Evolutionary conservation across 2,113 vertebrate genomes (phyloP), one percentile per base, ranked within the genome.

Genomic region (Astatotilapia flaviijosephi): DNA sequence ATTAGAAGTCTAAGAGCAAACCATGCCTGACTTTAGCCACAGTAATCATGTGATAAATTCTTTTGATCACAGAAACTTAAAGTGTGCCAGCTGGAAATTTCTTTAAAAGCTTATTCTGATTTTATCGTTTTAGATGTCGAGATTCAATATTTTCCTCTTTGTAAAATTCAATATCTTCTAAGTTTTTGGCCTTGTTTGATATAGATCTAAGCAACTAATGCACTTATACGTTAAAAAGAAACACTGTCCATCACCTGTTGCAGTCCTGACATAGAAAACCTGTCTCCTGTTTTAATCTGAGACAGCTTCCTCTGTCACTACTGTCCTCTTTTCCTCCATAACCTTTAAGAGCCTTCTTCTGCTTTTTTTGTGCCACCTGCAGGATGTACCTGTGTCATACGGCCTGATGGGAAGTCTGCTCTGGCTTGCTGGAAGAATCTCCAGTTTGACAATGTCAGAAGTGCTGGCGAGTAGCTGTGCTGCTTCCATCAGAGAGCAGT

Each of bases 401-500:
- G 97, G 97, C 70, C 97, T 97, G 93, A 96, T 96, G 80, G 96
- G 97, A 86, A 96, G 93, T 80, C 96, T 95, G 90, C 97, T 97
- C 73, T 97, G 98, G 92, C 96, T 97, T 31, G 95, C 96, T 10
- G 98, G 98, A 84, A 99, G 80, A 90, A 99, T 97, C 95, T 99
- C 98, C 83, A 99, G 92, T 83, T 97, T 97, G 55, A 98, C 97
- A 5, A 95, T 95, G 80, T 99, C 98, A 0, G 95, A 93, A 37
- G 97, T 97, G 88, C 94, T 97, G 92, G 97, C 96, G 65, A 99
- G 95, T 5, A 99, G 97, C 94, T 98, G 98, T 31, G 97, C 97
- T 79, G 98, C 98, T 89, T 99, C 99, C 84, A 99, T 95, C 35
- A 99, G 91, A 1, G 98, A 98, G 93, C 98, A 99, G 95, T 97